Evolutionary conservation across 2,113 vertebrate genomes (phyloP).

Genomic region (Collichthys lucidus): DNA sequence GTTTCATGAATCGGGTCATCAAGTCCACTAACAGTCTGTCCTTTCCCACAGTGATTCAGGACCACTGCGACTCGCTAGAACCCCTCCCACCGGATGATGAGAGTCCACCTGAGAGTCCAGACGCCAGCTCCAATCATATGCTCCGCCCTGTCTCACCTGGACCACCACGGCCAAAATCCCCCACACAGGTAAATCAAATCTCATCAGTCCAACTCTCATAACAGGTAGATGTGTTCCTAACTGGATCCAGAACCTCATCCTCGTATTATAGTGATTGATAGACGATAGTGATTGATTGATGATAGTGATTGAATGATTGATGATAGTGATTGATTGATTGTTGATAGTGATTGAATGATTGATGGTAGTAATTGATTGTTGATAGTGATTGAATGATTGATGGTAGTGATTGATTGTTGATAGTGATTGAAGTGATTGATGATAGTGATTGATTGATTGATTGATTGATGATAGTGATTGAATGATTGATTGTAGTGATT

Average conservation of each 20-base stretch:
- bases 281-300: too few species aligned
- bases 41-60: slow-evolving; percentile 89
- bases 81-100: slow-evolving; percentile 94
- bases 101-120: slow-evolving; percentile 90
- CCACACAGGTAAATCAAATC: slow-evolving; percentile 88
- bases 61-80: slow-evolving; percentile 93
- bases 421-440: too few species aligned
- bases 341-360: background rate
- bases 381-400: background rate
- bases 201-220: background rate
- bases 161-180: slow-evolving; percentile 93
- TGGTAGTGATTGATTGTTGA: too few species aligned
- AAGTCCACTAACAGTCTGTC: background rate
- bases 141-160: slow-evolving; percentile 90
- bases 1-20: too few species aligned
- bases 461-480: too few species aligned
- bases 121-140: slow-evolving; percentile 90
- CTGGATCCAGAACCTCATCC: background rate
- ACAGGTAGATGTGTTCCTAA: background rate
- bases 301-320: too few species aligned
- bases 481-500: too few species aligned
- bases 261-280: background rate
- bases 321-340: background rate
- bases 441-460: too few species aligned
- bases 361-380: background rate